Evolutionary conservation across 2,113 vertebrate genomes (phyloP), one percentile per base, ranked within the genome.

Genomic region (Hemichromis elongatus): DNA sequence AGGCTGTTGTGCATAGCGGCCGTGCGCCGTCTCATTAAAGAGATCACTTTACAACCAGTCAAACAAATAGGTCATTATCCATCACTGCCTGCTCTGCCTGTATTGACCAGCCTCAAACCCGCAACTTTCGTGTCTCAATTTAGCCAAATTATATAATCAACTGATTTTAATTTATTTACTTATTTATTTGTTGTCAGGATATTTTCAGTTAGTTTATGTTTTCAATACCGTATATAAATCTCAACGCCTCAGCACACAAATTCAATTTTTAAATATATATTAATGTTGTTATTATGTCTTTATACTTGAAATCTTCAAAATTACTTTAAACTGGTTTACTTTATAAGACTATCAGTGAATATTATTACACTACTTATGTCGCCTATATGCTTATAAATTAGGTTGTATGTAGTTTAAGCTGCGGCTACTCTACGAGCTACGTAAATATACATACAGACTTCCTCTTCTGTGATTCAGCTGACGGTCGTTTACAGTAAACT

Each of bases 1-100:
- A 94, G 94, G 93, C 95, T 95, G 95, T 83, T 89, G 94, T 59
- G 81, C 80, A 10, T 57, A 70, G 78, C 82, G 86, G 81, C 84
- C 87, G 84, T 19, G 81, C 79, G 79, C 68, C 91, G 91, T 92
- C 90, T 92, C 92, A 88, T 92, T 92, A 94, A 90, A 90, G 40
- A 89, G 93, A 94, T 95, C 94, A 83, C 45, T 87, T 95, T 95
- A 92, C 94, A 88, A 82, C 28, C 82, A 68, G 85, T 57, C 84
- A 63, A 92, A 95, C 93, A 94, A 90, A 90, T 18, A 45, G 90
- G 68, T 87, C 92, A 82, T 92, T 94, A 89, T 93, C 84, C 92
- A 68, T 73, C 83, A 52, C 73, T 37, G 82, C 55, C 77, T 57
- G 73, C 21, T 7, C 57, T 45, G 55, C 16, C 78, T 56, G 53